Evolutionary conservation across 1,140 invertebrate genomes (phyloP).

Genomic region (Tetraneura akinire): DNA sequence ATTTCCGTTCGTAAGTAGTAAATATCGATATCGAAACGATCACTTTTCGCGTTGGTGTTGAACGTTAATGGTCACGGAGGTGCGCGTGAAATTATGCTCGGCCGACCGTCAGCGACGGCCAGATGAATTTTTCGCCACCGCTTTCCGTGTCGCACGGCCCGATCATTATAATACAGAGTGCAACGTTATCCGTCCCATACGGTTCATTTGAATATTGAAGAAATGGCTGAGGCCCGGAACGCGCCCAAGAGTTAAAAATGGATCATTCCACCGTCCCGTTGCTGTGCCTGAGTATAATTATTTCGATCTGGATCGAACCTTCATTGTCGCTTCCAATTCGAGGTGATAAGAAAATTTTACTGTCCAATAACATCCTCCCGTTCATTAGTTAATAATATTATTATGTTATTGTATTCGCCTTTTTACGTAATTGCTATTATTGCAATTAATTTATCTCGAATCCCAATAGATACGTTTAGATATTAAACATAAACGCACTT

Average conservation of each 20-base stretch:
- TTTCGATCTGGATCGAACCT: conserved; percentile 14
- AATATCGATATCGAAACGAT: neutral
- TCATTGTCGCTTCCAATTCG: neutral
- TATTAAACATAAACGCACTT: too few species aligned
- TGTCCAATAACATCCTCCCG: too few species aligned
- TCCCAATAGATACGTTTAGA: too few species aligned
- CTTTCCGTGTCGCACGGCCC: neutral
- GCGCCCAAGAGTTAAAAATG: conserved; percentile 5
- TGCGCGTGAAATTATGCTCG: neutral
- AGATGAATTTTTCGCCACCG: neutral
- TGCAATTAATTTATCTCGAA: too few species aligned
- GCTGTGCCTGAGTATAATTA: conserved; percentile 10
- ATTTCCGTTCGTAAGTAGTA: neutral
- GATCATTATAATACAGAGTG: too few species aligned
- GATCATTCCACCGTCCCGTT: neutral
- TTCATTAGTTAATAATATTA: too few species aligned
- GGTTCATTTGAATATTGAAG: neutral
- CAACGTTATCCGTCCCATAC: neutral
- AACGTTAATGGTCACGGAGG: neutral
- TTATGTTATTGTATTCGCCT: too few species aligned
- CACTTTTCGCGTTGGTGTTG: neutral
- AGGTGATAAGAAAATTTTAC: conserved; percentile 2
- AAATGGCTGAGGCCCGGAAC: conserved; percentile 8
- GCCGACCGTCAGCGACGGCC: neutral
- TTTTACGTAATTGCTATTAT: too few species aligned